A percentile compares a stretch with the other conserved stretches of the same genome.
Evolutionary conservation across 2,797 vertebrate genomes (phyloP).

Genomic region (Micromesistius poutassou): DNA sequence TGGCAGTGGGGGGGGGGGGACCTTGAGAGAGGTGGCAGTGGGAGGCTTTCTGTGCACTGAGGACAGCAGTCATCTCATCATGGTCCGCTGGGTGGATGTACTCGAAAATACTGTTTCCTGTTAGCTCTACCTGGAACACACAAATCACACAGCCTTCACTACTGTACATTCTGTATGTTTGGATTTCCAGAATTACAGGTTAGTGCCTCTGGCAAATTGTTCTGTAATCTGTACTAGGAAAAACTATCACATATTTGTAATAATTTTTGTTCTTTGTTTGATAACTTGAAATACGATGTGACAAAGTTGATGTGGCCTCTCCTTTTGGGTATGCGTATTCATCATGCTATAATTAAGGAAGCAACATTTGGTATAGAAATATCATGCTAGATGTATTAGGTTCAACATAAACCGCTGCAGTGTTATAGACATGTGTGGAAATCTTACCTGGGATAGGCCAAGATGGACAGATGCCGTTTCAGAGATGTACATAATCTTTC

Average conservation of each 20-base stretch:
- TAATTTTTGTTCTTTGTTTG: background rate
- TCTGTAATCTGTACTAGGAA: background rate
- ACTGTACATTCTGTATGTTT: background rate
- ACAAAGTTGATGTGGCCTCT: background rate
- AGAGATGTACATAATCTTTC: slow-evolving; percentile 98
- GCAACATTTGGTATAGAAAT: background rate
- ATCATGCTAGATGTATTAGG: background rate
- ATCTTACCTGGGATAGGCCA: slow-evolving; percentile 89
- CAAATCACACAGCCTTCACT: slow-evolving; percentile 9
- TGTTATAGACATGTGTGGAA: background rate
- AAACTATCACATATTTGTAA: background rate
- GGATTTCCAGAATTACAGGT: background rate
- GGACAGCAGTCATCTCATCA: slow-evolving; percentile 91
- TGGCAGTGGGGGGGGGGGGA: no score
- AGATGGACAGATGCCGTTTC: slow-evolving; percentile 95
- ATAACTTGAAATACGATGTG: background rate
- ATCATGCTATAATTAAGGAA: background rate
- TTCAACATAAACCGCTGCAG: background rate
- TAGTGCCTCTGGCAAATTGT: background rate
- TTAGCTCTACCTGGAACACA: slow-evolving; percentile 85
- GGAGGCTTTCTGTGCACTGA: slow-evolving; percentile 82
- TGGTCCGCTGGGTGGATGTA: slow-evolving; percentile 96
- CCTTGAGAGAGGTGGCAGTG: slow-evolving; percentile 86
- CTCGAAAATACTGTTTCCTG: slow-evolving; percentile 94
- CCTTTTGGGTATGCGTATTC: background rate